Evolutionary conservation across 2,888 invertebrate species (phyloP), one percentile per base, ranked within the genome.

Genomic region (Acronicta alni): DNA sequence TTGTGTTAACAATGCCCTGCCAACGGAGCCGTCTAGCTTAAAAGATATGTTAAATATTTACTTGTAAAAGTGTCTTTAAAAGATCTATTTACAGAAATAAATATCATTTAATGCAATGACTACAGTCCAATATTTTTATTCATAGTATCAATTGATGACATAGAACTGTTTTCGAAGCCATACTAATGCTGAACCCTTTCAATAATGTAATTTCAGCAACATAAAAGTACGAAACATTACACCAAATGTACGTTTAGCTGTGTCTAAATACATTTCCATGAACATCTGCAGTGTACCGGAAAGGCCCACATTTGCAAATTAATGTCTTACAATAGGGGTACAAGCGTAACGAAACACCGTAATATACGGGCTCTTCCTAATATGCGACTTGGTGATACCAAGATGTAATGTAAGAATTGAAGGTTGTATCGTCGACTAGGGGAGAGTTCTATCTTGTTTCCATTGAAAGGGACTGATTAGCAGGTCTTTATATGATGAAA

Each of bases 241-340:
- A 51, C 46, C 39, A 23, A 53, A 49, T 30, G 38, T 49, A 64
- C 17, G 38, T 58, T 30, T 48, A 44, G 20, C 53, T 57, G 54
- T 38, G 35, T 18, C 45, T 47, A 54, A 69, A 72, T 26, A 42
- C 67, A 51, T 68, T 72, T 74, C 56, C 57, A 45, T 51, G 53
- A 58, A 68, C 72, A 74, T 75, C 67, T 71, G 69, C 69, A 48
- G 59, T 74, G 73, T 74, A 77, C 79, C 81, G 83, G 82, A 82
- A 77, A 79, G 70, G 63, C 77, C 77, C 77, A 49, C 62, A 67
- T 56, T 76, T 77, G 70, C 70, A 73, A 76, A 74, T 74, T 62
- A 66, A 67, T 59, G 58, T 49, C 61, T 68, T 55, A 77, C 69
- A 75, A 80, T 77, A 73, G 73, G 75, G 75, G 73, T 67, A 47